Evolutionary conservation across 2,797 vertebrate species (phyloP).

Genomic region (Chelmon rostratus): DNA sequence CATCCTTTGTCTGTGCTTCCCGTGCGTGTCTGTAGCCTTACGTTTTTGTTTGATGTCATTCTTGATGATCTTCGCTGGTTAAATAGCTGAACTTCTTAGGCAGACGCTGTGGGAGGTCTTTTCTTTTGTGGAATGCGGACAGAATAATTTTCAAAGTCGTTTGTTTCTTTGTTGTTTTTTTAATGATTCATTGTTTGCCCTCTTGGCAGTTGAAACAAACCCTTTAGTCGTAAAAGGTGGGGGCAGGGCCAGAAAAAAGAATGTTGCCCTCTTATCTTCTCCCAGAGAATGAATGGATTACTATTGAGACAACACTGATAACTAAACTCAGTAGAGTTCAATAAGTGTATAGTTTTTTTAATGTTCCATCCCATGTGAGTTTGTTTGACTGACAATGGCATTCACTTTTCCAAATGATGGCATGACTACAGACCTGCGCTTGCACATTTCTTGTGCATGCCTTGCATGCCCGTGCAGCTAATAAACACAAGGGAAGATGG

Average conservation of each 20-base stretch:
- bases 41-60: constrained; percentile 33
- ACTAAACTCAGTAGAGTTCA: constrained; percentile 12
- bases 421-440: constrained; percentile 42
- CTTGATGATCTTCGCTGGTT: constrained; percentile 26
- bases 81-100: constrained; percentile 34
- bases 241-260: constrained; percentile 25
- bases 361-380: background rate
- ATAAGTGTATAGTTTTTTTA: background rate
- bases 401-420: constrained; percentile 37
- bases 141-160: constrained; percentile 46
- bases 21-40: constrained; percentile 9
- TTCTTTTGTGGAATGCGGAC: constrained; percentile 41
- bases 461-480: constrained; percentile 23
- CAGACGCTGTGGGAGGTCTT: constrained; percentile 10
- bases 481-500: constrained; percentile 5
- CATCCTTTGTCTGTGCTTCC: constrained; percentile 1
- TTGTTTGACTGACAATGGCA: constrained; percentile 6
- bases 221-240: constrained; percentile 27
- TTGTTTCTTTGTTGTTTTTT: constrained; percentile 30
- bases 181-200: constrained; percentile 38
- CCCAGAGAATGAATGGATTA: constrained; percentile 27
- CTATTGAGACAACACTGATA: constrained; percentile 13
- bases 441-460: constrained; percentile 35
- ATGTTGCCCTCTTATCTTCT: constrained; percentile 26
- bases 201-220: constrained; percentile 29